Evolutionary conservation across 2,888 invertebrate species (phyloP).

Genomic region (Pyrgus malvae): DNA sequence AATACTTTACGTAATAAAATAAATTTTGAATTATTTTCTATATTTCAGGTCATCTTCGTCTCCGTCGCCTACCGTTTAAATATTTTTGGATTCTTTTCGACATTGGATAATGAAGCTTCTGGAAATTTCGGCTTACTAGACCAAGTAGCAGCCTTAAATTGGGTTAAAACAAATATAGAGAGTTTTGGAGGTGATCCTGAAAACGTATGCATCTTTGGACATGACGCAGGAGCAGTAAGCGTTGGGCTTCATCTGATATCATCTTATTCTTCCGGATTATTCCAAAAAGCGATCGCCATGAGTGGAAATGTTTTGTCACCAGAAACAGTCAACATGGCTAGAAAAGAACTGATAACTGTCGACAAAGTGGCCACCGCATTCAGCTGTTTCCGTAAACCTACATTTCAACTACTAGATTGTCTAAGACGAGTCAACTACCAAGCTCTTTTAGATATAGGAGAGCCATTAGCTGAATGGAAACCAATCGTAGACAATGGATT

Average conservation of each 20-base stretch:
- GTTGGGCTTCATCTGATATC: conserved; percentile 89
- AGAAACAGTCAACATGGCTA: conserved; percentile 83
- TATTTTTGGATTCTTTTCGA: conserved; percentile 92
- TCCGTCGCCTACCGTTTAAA: conserved; percentile 90
- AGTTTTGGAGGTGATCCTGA: conserved; percentile 88
- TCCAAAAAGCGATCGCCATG: conserved; percentile 90
- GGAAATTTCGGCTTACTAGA: conserved; percentile 92
- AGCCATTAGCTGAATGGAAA: conserved; percentile 85
- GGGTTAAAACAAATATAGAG: conserved; percentile 89
- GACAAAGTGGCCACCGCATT: conserved; percentile 85
- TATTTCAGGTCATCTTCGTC: conserved; percentile 86
- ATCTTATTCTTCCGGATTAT: conserved; percentile 84
- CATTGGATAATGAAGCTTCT: conserved; percentile 87
- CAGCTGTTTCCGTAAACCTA: conserved; percentile 86
- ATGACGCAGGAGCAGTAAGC: conserved; percentile 90
- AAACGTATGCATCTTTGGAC: conserved; percentile 89
- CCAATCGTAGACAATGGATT: conserved; percentile 88
- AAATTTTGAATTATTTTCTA: no score
- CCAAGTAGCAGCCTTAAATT: conserved; percentile 89
- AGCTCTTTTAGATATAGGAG: conserved; percentile 83
- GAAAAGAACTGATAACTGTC: conserved; percentile 83
- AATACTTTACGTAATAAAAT: no score
- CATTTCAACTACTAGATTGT: conserved; percentile 85
- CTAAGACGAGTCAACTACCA: conserved; percentile 83
- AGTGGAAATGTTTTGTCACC: conserved; percentile 87